These are phyloP conservation scores for Rhyacichthys aspro DNA, from an alignment of 2,797 vertebrate species.

Conservation along the genomic window DNA sequence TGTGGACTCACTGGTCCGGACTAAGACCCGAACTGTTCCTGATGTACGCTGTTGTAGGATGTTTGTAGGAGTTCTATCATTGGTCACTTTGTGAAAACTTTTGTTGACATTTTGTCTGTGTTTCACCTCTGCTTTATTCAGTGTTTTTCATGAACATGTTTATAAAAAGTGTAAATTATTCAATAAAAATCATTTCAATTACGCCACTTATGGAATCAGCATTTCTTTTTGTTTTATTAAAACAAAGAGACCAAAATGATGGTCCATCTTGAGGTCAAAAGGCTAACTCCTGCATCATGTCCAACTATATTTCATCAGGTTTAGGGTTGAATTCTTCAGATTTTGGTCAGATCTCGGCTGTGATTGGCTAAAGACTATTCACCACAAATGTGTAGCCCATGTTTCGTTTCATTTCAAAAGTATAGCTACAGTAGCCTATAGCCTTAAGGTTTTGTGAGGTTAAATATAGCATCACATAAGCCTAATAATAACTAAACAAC, in stretches of 20 bases:
- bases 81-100: slow-evolving; percentile 92
- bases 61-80: slow-evolving; percentile 97
- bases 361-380: too few relatives aligned
- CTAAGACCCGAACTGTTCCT: slow-evolving; percentile 28
- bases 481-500: too few relatives aligned
- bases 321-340: too few relatives aligned
- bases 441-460: too few relatives aligned
- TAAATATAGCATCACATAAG: too few relatives aligned
- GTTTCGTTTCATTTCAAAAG: too few relatives aligned
- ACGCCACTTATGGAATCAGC: slow-evolving; percentile 82
- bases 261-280: too few relatives aligned
- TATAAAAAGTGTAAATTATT: slow-evolving; percentile 95
- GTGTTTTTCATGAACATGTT: slow-evolving; percentile 94
- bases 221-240: slow-evolving; percentile 29
- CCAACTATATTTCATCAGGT: too few relatives aligned
- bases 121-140: slow-evolving; percentile 95
- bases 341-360: too few relatives aligned
- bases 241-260: neutral
- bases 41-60: slow-evolving; percentile 90
- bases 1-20: slow-evolving; percentile 24
- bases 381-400: too few relatives aligned
- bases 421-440: too few relatives aligned
- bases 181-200: slow-evolving; percentile 96
- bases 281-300: too few relatives aligned
- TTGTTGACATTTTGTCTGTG: slow-evolving; percentile 94